Evolutionary conservation across 2,888 invertebrate genomes (phyloP).

Genomic region (Ryuthela nishihirai): DNA sequence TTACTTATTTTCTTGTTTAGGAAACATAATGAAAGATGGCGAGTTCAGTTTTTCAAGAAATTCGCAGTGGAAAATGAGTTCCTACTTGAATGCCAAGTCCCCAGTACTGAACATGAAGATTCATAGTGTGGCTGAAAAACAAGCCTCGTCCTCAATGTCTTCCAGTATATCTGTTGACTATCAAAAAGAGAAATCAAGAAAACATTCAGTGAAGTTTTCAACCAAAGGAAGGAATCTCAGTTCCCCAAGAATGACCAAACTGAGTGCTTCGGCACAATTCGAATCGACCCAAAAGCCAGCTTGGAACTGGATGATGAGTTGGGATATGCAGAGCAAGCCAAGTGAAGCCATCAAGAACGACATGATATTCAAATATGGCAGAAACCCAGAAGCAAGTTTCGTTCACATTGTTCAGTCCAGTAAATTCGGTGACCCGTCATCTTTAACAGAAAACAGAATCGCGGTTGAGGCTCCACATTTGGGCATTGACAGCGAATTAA

Average conservation of each 20-base stretch:
- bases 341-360: constrained; percentile 31
- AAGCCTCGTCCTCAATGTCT: constrained; percentile 4
- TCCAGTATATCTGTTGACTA: constrained; percentile 17
- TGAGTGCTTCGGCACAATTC: constrained; percentile 17
- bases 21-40: constrained; percentile 25
- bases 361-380: constrained; percentile 23
- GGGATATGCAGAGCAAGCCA: constrained; percentile 23
- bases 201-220: constrained; percentile 8
- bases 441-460: background rate
- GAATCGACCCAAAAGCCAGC: constrained; percentile 25
- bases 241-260: constrained; percentile 18
- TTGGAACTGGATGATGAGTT: constrained; percentile 16
- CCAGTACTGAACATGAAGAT: constrained; percentile 1
- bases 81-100: background rate
- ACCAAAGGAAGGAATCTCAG: constrained; percentile 11
- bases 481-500: constrained; percentile 18
- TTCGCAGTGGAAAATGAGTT: constrained; percentile 24
- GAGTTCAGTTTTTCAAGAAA: background rate
- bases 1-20: constrained; percentile 4
- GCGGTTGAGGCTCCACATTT: constrained; percentile 14
- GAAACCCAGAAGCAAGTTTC: constrained; percentile 1
- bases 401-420: constrained; percentile 8
- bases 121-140: constrained; percentile 9
- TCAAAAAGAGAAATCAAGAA: background rate
- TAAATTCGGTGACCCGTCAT: background rate